Base-by-base conservation (phyloP, 2,797 vertebrate genomes). In the Luscinia megarhynchos region DNA sequence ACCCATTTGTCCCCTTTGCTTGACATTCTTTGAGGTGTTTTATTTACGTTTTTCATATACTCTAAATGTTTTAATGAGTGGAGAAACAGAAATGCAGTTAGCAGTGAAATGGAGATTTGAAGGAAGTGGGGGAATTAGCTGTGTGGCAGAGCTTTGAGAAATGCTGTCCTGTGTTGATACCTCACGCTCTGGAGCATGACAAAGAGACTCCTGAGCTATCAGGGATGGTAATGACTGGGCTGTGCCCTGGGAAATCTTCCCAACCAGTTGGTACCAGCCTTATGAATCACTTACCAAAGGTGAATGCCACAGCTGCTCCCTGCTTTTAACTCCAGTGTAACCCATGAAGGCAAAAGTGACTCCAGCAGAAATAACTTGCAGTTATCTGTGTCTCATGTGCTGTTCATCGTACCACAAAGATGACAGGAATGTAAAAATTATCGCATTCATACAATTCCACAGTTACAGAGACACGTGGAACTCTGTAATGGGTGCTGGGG, bases 341-440 rank as follows among this genome's bases (percentile, higher is more conserved):
- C n/a, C 70, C 57, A 74, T 1, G 1, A 12, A 23, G 63, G 45
- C 89, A 76, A 0, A 0, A 82, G 19, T 2, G 0, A 67, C 58
- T 93, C 40, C 80, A 69, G 59, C 68, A 94, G 64, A 74, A 83
- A 51, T 40, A 91, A 51, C 26, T 20, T 59, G 23, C 78, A 91
- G 79, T 72, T 89, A 58, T 51, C 26, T 14, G 3, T 30, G 82
- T 59, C 61, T 87, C 72, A 62, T 10, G 18, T 48, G 48, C 78
- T 91, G 68, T 76, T 94, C 70, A 77, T 83, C 1, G 0, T n/a
- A 66, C 89, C 85, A 66, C 87, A 94, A 46, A 87, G 82, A 88
- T 90, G 91, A 89, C 66, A 90, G 43, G 89, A 90, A 94, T 91
- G 87, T 78, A 81, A 74, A 87, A 94, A 92, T 91, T 74, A 81